A percentile compares a stretch with the other conserved stretches of the same genome.
Conservation (phyloP, 92 coral and sea anemone species). For the Phenganax stokvisi region DNA sequence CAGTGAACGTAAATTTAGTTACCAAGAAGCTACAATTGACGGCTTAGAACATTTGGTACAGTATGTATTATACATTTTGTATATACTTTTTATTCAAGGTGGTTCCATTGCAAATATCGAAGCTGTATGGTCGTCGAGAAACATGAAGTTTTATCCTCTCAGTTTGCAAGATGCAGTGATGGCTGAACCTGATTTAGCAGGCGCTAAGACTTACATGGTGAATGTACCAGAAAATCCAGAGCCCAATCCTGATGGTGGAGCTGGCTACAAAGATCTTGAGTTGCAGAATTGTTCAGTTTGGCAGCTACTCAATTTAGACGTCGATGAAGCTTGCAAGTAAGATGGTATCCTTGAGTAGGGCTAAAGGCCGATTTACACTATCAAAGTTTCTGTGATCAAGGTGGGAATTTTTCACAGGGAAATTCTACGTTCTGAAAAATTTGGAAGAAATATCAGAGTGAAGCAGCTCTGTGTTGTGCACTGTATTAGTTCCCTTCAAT, state of each 20-base stretch:
- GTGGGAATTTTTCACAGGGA: too few species aligned
- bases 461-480: too few species aligned
- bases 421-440: too few species aligned
- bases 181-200: constrained; percentile 51
- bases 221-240: neutral
- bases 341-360: too few species aligned
- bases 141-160: constrained; percentile 68
- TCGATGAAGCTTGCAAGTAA: constrained; percentile 48
- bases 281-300: constrained; percentile 39
- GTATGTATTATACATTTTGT: constrained; percentile 19
- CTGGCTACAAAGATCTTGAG: neutral
- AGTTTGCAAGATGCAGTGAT: constrained; percentile 67
- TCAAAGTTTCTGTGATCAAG: too few species aligned
- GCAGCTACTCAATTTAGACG: constrained; percentile 76
- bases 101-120: constrained; percentile 87
- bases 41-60: neutral
- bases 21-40: too few species aligned
- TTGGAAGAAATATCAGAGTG: too few species aligned
- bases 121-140: constrained; percentile 82
- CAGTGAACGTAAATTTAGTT: too few species aligned
- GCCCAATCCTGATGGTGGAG: neutral
- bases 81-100: constrained; percentile 43
- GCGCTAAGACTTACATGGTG: constrained; percentile 53
- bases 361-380: constrained; percentile 47
- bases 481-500: too few species aligned